phyloP scores from a whole-genome alignment of 2,888 invertebrate species.

The Dryococelus australis region DNA sequence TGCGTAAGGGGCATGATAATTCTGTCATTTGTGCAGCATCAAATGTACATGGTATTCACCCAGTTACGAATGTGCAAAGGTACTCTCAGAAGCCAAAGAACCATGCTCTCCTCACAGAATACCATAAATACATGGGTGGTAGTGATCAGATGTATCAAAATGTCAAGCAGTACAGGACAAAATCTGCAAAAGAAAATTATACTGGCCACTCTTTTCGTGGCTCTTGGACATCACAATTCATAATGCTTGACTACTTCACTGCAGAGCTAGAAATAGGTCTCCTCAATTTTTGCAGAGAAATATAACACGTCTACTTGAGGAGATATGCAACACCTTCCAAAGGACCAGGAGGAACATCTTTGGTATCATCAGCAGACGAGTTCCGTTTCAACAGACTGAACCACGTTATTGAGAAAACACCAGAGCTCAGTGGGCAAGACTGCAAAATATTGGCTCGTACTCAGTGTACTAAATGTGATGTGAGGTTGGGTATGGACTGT shows the following conservation, averaged over 20 bases:
- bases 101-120: not conserved
- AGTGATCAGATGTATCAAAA: not conserved
- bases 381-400: not conserved
- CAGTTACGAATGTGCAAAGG: not conserved
- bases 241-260: not conserved
- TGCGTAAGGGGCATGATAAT: not conserved
- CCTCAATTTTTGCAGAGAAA: not conserved
- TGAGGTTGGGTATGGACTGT: not conserved
- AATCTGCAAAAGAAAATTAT: not conserved
- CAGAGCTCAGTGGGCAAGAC: not conserved
- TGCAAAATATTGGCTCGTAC: not conserved
- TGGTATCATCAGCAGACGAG: not conserved
- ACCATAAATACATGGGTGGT: not conserved
- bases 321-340: not conserved
- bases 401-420: not conserved
- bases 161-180: not conserved
- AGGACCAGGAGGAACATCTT: not conserved
- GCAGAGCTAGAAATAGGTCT: not conserved
- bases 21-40: not conserved
- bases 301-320: not conserved
- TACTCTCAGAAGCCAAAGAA: not conserved
- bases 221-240: not conserved
- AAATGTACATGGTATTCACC: not conserved
- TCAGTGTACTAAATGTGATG: not conserved
- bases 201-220: not conserved